phyloP scores from a whole-genome alignment of 2,888 invertebrate species.

The Melanchra persicariae region DNA sequence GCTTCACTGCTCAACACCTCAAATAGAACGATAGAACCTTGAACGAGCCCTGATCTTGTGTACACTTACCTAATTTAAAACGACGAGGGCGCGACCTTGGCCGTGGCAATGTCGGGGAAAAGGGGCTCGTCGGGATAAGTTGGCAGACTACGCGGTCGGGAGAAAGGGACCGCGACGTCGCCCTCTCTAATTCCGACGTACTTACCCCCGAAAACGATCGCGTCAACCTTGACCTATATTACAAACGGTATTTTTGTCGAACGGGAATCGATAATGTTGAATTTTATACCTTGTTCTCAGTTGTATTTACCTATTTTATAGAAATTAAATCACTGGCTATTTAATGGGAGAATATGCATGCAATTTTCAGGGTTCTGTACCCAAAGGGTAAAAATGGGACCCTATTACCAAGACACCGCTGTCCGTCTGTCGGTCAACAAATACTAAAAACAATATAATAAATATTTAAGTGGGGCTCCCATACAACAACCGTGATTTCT shows the following conservation, averaged over 20 bases:
- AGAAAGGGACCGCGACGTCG: constrained; percentile 4
- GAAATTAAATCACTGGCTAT: too few species aligned
- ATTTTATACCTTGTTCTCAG: neutral
- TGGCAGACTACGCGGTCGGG: constrained; percentile 21
- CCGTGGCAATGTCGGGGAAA: constrained; percentile 29
- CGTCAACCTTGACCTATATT: constrained; percentile 36
- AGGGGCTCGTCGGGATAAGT: constrained; percentile 23
- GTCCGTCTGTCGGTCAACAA: too few species aligned
- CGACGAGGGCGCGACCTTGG: constrained; percentile 26
- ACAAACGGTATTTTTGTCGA: constrained; percentile 1
- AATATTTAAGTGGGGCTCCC: too few species aligned
- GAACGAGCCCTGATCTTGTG: constrained; percentile 4
- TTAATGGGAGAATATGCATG: too few species aligned
- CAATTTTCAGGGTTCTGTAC: too few species aligned
- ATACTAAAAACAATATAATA: too few species aligned
- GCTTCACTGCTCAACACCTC: too few species aligned
- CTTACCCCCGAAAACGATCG: constrained; percentile 21
- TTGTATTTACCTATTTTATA: neutral
- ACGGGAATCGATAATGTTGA: neutral
- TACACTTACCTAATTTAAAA: constrained; percentile 12
- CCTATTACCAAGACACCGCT: too few species aligned
- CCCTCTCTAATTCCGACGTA: constrained; percentile 8
- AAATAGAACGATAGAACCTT: constrained; percentile 18
- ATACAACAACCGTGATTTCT: too few species aligned
- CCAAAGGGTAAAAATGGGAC: too few species aligned